phyloP scores from a whole-genome alignment of 2,888 invertebrate species.

The Drosophila meridionalis region DNA sequence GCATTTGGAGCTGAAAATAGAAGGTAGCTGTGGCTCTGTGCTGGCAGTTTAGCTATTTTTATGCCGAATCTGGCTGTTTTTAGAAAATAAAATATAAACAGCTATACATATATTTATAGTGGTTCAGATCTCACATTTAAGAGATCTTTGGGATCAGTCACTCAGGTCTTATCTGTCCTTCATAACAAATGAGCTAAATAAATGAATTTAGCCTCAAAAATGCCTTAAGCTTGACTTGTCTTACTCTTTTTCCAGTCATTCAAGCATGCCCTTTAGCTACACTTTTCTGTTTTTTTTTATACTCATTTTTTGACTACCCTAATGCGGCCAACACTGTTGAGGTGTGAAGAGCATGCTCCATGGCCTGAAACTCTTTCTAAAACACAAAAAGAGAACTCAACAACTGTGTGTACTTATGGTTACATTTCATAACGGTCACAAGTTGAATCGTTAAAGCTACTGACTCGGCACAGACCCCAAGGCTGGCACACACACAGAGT shows the following conservation, averaged over 20 bases:
- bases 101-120: too few relatives aligned
- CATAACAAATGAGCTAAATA: background rate
- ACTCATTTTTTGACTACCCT: background rate
- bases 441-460: conserved; percentile 66
- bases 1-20: background rate
- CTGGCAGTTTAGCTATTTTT: background rate
- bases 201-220: background rate
- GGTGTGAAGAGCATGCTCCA: conserved; percentile 10
- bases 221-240: background rate
- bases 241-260: background rate
- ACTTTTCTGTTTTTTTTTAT: background rate
- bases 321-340: conserved; percentile 10
- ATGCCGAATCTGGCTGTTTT: background rate
- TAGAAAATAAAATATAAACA: too few relatives aligned
- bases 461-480: conserved; percentile 65
- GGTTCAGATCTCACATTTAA: background rate
- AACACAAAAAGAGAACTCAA: conserved; percentile 49
- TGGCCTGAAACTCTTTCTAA: conserved; percentile 33
- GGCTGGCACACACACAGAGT: conserved; percentile 52
- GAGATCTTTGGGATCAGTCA: background rate
- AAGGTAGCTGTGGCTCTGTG: background rate
- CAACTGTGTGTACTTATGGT: conserved; percentile 45
- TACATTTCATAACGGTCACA: conserved; percentile 66
- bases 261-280: background rate
- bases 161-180: background rate